Evolutionary conservation across 2,113 vertebrate genomes (phyloP), one percentile per base, ranked within the genome.

Genomic region (Gila orcuttii): DNA sequence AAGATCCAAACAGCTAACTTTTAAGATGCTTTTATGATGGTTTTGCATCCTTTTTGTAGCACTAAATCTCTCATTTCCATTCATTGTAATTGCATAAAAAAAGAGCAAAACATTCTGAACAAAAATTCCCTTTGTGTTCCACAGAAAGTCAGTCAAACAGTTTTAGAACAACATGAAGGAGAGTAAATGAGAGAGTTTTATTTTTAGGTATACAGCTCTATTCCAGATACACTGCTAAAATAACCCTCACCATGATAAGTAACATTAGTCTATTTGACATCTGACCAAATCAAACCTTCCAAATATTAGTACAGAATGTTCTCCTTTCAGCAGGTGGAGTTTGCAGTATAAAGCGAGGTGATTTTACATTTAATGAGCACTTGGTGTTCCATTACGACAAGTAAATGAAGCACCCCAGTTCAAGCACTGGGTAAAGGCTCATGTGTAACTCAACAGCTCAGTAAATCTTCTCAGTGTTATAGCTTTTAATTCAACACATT

Each of bases 311-410:
- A 71, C 3, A 59, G 84, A 86, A 76, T 90, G 59, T 75, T 25
- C 86, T 87, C 85, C 88, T 93, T 89, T 82, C 87, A 90, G 91
- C 71, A 12, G 88, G 90, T 92, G 86, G 69, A 86, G 83, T 88
- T 71, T 47, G 25, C 84, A 4, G 89, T 17, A 15, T 90, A 81
- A 84, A 85, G 85, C 31, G 73, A 84, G 57, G 86, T 82, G 85
- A 90, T 90, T 92, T 92, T 89, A 89, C 39, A 55, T 90, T 86
- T 93, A 94, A 94, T 92, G 92, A 92, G 92, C 47, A 86, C 90
- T 79, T 60, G 60, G 86, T 87, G 90, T 83, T 79, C 33, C 23
- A 83, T 82, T 90, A 91, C 92, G 92, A 92, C 89, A 76, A 88
- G 84, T 57, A 88, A 90, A 91, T 88, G 87, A 81, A 91, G 89